A percentile compares a stretch with the other conserved stretches of the same genome.
phyloP scores from a whole-genome alignment of 2,888 invertebrate genomes.

The Euzetes globulus region DNA sequence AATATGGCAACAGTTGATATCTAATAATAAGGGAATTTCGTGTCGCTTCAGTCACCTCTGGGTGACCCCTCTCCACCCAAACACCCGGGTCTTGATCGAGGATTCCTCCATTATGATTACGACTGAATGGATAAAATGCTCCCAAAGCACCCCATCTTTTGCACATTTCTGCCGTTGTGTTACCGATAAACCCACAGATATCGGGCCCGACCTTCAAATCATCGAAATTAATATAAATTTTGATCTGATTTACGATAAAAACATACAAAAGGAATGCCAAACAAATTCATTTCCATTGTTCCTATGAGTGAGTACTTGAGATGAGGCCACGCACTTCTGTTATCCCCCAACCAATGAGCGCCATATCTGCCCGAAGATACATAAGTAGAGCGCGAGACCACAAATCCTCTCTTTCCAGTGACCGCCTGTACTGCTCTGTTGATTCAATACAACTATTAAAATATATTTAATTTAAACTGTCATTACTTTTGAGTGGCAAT shows the following conservation, averaged over 20 bases:
- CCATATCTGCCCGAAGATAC: too few species aligned
- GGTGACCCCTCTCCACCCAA: constrained; percentile 57
- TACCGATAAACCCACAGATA: constrained; percentile 51
- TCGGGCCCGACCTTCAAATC: constrained; percentile 54
- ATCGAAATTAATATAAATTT: too few species aligned
- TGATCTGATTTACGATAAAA: too few species aligned
- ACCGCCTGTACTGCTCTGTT: constrained; percentile 39
- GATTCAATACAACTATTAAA: neutral
- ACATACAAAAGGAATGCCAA: too few species aligned
- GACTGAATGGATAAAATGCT: constrained; percentile 52
- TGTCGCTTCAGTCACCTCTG: constrained; percentile 59
- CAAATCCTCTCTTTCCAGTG: too few species aligned
- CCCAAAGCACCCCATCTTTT: constrained; percentile 51
- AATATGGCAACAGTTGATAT: constrained; percentile 65
- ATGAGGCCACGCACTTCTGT: too few species aligned
- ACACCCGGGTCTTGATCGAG: constrained; percentile 68
- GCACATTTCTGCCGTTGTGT: constrained; percentile 49
- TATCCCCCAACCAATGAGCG: too few species aligned
- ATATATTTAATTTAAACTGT: neutral
- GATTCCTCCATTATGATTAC: constrained; percentile 61
- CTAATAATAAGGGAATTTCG: constrained; percentile 58
- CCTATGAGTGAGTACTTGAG: too few species aligned
- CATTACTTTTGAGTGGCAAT: neutral
- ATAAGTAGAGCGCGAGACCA: too few species aligned
- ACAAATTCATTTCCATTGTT: too few species aligned